These are phyloP conservation scores for Melospiza melodia DNA, from an alignment of 2,113 vertebrate species.

Conservation along the genomic window DNA sequence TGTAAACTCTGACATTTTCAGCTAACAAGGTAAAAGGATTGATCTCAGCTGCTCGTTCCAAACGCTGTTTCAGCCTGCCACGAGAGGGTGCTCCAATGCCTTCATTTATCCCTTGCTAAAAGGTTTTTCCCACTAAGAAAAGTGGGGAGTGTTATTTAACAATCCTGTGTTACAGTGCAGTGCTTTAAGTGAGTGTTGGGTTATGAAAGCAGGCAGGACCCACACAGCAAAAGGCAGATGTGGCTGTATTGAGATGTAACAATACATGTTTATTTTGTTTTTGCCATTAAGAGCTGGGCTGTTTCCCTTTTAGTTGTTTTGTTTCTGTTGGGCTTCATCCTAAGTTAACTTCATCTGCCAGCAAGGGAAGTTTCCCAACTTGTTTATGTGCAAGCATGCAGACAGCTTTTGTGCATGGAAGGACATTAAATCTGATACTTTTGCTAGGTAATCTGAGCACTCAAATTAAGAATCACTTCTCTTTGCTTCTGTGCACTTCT, in stretches of 20 bases:
- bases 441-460: not conserved
- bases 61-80: conserved; percentile 35
- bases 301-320: not conserved
- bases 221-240: not conserved
- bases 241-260: not conserved
- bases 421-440: conserved; percentile 11
- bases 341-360: not conserved
- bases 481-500: not conserved
- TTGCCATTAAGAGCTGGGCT: not conserved
- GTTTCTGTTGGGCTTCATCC: conserved; percentile 22
- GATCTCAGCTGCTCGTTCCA: not conserved
- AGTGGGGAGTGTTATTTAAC: not conserved
- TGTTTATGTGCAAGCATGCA: not conserved
- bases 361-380: not conserved
- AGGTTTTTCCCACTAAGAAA: not conserved
- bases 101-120: not conserved
- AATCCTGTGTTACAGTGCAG: not conserved
- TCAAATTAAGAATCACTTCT: not conserved
- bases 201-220: not conserved
- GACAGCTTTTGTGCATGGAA: not conserved
- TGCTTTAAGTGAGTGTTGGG: not conserved
- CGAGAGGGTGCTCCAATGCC: conserved; percentile 69
- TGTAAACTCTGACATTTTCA: fast-evolving
- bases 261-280: not conserved
- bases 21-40: not conserved